Evolutionary conservation across 2,797 vertebrate genomes (phyloP).

Genomic region (Cheirogaleus major): DNA sequence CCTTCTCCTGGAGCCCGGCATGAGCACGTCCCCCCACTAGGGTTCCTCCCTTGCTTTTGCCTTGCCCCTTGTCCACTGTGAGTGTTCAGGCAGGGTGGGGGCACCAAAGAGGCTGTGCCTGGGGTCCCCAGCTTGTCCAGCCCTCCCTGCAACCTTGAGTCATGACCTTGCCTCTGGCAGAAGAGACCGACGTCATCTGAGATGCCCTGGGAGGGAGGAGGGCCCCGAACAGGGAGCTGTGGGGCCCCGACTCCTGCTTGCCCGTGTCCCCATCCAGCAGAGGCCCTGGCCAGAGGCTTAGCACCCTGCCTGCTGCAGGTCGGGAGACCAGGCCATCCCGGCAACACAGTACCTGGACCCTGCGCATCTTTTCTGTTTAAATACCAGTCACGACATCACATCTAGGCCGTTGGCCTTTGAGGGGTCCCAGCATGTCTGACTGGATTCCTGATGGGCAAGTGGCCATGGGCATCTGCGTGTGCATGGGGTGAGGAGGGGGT

Average conservation of each 20-base stretch:
- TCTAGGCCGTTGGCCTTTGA: background rate
- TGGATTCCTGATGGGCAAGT: background rate
- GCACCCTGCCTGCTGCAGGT: background rate
- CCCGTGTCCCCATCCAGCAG: background rate
- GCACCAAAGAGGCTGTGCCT: background rate
- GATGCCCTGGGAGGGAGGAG: background rate
- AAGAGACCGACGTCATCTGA: background rate
- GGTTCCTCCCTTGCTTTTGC: background rate
- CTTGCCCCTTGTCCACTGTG: background rate
- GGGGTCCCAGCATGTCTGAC: background rate
- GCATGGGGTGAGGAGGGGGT: fast-evolving
- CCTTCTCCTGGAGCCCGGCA: background rate
- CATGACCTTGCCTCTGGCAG: fast-evolving
- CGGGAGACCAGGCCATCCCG: background rate
- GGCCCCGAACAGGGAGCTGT: background rate
- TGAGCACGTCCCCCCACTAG: background rate
- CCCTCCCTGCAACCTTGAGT: background rate
- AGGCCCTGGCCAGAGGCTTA: background rate
- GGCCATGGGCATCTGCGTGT: background rate
- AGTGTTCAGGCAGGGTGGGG: background rate
- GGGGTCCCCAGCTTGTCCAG: too few relatives aligned
- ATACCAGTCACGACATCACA: background rate
- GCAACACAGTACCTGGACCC: background rate
- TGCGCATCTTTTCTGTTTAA: background rate
- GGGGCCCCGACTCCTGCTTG: background rate